Conservation (phyloP, 2,113 vertebrate species). For the rabbit (Oryctolagus cuniculus) region mOryCun1.1 NC_091439.1:42943001-42943500, state of each 20-base stretch:
- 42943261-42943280: background rate
- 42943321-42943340: background rate
- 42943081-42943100: background rate
- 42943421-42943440: background rate
- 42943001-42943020: background rate
- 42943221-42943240: background rate
- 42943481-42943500: background rate
- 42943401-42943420: background rate
- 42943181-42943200: background rate
- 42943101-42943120: conserved; percentile 28
- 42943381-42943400: background rate
- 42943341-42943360: background rate
- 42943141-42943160: background rate
- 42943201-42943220: background rate
- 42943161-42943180: background rate
- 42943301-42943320: conserved; percentile 15
- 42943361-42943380: background rate
- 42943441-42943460: background rate
- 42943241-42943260: conserved; percentile 23
- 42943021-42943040: background rate
- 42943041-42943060: background rate
- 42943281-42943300: background rate
- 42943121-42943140: background rate
- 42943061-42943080: background rate
- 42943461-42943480: background rate